Evolutionary conservation across 2,888 invertebrate genomes (phyloP), one percentile per base, ranked within the genome.

Genomic region (Drosophila paracracens): DNA sequence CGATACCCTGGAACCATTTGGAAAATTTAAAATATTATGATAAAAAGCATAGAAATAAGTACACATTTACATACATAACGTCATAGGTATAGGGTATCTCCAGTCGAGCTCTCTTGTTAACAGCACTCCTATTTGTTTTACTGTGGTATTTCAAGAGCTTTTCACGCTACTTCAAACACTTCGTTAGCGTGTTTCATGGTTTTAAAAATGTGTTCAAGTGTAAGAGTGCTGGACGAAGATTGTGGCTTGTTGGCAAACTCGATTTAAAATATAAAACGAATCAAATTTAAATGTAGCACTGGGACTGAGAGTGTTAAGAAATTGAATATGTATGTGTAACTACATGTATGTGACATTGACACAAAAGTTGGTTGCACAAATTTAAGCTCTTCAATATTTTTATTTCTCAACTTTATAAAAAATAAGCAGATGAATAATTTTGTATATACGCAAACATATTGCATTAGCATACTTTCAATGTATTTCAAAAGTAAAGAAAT

Each of bases 121-220:
- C 40, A 21, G 5, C 43, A 25, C 46, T 46, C 16, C 25, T 8
- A 25, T 8, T 46, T 46, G 46, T 79, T 65, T 62, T 59, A 35
- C 48, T 51, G 51, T 33, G 38, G 27, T n/a, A 56, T 63, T 60
- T 70, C 29, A 29, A 31, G 43, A 36, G 51, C 58, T 52, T 52
- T n/a, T 13, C 11, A 36, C 31, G 31, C 16, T 48, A 4, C n/a
- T 51, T 59, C 18, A 21, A 40, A 21, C 50, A 50, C 31, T 64
- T 50, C 50, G 6, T 31, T 7, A n/a, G 27, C 25, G 46, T 31
- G 21, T 62, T 56, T 59, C 7, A 46, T 58, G 62, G 53, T 58
- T 35, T 72, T 70, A 52, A 71, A 57, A 57, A 56, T 36, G 16
- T 59, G 50, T 43, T 63, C 69, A 31, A 40, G 38, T 70, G 36